Evolutionary conservation across 2,797 vertebrate species (phyloP).

Genomic region (Xyrichtys novacula): DNA sequence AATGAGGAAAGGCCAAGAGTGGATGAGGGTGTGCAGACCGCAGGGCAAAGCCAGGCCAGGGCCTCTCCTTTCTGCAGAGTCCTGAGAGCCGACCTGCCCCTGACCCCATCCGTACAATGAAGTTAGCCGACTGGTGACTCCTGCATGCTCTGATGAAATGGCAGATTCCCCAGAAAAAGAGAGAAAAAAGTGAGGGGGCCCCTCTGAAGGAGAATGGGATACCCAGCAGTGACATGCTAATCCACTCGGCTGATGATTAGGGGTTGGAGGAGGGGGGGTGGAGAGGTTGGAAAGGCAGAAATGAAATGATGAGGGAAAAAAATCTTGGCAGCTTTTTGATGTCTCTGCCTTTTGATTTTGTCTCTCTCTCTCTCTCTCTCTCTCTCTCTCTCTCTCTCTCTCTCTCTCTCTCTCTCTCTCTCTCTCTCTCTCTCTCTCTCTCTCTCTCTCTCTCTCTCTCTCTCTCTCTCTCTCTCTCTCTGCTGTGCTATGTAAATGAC

Average conservation of each 20-base stretch:
- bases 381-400: conserved; percentile 48
- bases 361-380: conserved; percentile 49
- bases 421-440: conserved; percentile 50
- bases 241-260: conserved; percentile 55
- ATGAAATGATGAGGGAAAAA: conserved; percentile 48
- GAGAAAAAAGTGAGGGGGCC: conserved; percentile 47
- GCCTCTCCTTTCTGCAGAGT: conserved; percentile 61
- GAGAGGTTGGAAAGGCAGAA: conserved; percentile 38
- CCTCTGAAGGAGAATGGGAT: conserved; percentile 66
- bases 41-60: conserved; percentile 60
- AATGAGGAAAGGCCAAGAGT: conserved; percentile 50
- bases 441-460: conserved; percentile 48
- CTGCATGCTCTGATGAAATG: conserved; percentile 68
- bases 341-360: conserved; percentile 72
- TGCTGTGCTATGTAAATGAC: conserved; percentile 69
- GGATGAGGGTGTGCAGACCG: conserved; percentile 49
- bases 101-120: conserved; percentile 74
- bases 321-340: conserved; percentile 76
- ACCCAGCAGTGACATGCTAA: conserved; percentile 65
- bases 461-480: conserved; percentile 47
- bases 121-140: conserved; percentile 72
- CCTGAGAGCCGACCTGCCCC: conserved; percentile 75
- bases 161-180: conserved; percentile 58
- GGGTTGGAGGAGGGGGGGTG: conserved; percentile 36
- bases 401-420: conserved; percentile 46